A percentile compares a stretch with the other conserved stretches of the same genome.
Evolutionary conservation across 2,888 invertebrate genomes (phyloP).

Genomic region (Hoplodrina ambigua): DNA sequence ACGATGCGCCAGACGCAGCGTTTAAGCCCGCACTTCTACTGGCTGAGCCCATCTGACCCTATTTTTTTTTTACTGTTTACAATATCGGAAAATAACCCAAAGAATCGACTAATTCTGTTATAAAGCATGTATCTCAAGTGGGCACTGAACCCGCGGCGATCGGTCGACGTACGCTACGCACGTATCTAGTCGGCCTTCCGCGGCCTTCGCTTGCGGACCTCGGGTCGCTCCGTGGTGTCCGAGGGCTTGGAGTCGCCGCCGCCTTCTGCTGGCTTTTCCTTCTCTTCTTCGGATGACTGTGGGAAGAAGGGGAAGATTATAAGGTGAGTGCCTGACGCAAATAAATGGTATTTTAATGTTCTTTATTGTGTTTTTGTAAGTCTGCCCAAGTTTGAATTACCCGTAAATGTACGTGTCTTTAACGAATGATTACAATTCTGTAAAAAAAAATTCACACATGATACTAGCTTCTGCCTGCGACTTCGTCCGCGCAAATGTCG

Average conservation of each 20-base stretch:
- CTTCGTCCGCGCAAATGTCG: too few species aligned
- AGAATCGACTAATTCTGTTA: background rate
- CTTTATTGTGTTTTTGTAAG: too few species aligned
- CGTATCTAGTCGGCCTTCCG: conserved; percentile 92
- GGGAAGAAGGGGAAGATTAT: conserved; percentile 11
- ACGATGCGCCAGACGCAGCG: too few species aligned
- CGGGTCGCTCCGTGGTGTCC: conserved; percentile 75
- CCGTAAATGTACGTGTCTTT: too few species aligned
- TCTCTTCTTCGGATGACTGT: conserved; percentile 81
- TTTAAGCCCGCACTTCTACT: too few species aligned
- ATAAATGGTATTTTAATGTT: too few species aligned
- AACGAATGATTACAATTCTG: too few species aligned
- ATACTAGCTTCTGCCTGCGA: too few species aligned
- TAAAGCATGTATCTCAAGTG: background rate
- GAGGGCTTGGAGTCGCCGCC: conserved; percentile 64
- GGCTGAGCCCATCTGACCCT: too few species aligned
- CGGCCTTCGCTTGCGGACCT: conserved; percentile 93
- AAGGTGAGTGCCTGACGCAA: too few species aligned
- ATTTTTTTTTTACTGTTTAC: background rate
- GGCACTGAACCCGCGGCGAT: conserved; percentile 38
- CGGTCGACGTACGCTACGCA: conserved; percentile 10
- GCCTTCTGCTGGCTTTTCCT: conserved; percentile 69
- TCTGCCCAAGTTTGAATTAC: too few species aligned
- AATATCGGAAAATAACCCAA: conserved; percentile 22
- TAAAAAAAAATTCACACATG: too few species aligned